phyloP scores from a whole-genome alignment of 1,140 invertebrate genomes.

The Theocolax elegans region DNA sequence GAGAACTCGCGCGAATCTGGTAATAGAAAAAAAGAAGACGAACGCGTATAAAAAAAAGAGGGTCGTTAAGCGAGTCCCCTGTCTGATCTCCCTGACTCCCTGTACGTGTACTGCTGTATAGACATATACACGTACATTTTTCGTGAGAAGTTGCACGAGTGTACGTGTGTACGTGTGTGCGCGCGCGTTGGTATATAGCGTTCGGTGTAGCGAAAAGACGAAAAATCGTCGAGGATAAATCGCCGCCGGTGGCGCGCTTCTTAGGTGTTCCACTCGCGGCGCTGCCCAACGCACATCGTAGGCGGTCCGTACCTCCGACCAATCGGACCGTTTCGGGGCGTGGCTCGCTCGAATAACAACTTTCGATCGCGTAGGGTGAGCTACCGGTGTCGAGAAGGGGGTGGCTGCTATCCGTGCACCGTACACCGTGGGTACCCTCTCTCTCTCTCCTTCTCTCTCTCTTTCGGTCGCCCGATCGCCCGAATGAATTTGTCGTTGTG shows the following conservation, averaged over 20 bases:
- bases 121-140: too few species aligned
- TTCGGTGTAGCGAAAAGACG: constrained; percentile 56
- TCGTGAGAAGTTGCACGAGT: not conserved
- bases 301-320: not conserved
- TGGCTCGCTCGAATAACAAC: not conserved
- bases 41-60: not conserved
- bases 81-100: too few species aligned
- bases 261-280: constrained; percentile 37
- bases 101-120: too few species aligned
- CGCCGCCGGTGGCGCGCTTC: constrained; percentile 44
- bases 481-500: constrained; percentile 23
- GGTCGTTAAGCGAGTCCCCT: too few species aligned
- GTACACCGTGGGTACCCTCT: too few species aligned
- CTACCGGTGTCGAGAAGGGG: too few species aligned
- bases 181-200: too few species aligned
- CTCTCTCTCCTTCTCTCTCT: not conserved
- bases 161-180: too few species aligned
- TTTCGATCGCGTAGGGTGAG: too few species aligned
- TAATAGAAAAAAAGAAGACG: constrained; percentile 26
- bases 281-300: not conserved
- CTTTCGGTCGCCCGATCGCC: too few species aligned
- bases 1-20: not conserved
- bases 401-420: too few species aligned
- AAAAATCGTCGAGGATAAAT: constrained; percentile 58
- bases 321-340: not conserved